Percentiles rank a stretch among this genome's conserved stretches.
These are phyloP conservation scores for Kryptolebias marmoratus DNA, from an alignment of 2,113 vertebrate species.

Conservation along the genomic window DNA sequence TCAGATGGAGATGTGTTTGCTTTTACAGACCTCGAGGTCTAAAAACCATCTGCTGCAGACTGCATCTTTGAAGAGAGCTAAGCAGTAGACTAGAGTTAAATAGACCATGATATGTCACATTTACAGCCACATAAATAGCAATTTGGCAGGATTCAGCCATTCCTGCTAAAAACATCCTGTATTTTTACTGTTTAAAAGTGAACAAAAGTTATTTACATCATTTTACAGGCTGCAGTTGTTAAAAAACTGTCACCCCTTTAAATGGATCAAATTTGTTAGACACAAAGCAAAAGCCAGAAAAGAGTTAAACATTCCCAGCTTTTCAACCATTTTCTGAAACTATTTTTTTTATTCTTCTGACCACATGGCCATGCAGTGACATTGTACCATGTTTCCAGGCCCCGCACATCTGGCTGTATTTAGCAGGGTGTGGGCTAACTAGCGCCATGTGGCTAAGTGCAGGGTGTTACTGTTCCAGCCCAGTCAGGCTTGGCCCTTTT, in stretches of 20 bases:
- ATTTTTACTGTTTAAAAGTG: slow-evolving; percentile 20
- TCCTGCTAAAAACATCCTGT: slow-evolving; percentile 39
- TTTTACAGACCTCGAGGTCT: slow-evolving; percentile 37
- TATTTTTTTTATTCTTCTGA: slow-evolving; percentile 2
- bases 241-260: background rate
- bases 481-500: slow-evolving; percentile 66
- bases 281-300: background rate
- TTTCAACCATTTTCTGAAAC: slow-evolving; percentile 1
- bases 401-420: slow-evolving; percentile 76
- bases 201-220: slow-evolving; percentile 15
- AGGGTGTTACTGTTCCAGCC: slow-evolving; percentile 78
- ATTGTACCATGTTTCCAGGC: slow-evolving; percentile 57
- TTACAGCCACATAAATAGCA: slow-evolving; percentile 35
- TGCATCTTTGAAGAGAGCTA: slow-evolving; percentile 23
- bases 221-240: slow-evolving; percentile 8
- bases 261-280: background rate
- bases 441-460: slow-evolving; percentile 78
- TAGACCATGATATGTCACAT: slow-evolving; percentile 36
- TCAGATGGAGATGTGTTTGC: slow-evolving; percentile 48
- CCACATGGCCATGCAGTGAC: slow-evolving; percentile 44
- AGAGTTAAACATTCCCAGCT: background rate
- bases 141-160: slow-evolving; percentile 25
- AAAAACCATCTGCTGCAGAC: slow-evolving; percentile 56
- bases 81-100: slow-evolving; percentile 40
- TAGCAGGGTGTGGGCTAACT: slow-evolving; percentile 78